Conservation (phyloP, 2,888 invertebrate species). For the Drosophila colorata region DNA sequence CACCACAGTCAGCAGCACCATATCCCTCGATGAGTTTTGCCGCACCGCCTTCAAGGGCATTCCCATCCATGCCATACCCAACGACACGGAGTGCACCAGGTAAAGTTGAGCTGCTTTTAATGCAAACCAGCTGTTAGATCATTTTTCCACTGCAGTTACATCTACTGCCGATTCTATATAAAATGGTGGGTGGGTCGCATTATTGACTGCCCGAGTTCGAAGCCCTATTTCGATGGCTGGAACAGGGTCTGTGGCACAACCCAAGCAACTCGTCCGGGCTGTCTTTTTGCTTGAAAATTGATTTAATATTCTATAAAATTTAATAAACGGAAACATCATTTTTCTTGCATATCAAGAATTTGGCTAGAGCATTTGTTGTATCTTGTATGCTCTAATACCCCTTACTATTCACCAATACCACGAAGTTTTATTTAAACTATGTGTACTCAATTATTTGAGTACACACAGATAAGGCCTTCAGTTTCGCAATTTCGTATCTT, state of each 20-base stretch:
- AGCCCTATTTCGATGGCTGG: conserved; percentile 29
- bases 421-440: too few relatives aligned
- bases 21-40: conserved; percentile 7
- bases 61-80: conserved; percentile 20
- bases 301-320: neutral
- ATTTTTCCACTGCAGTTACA: conserved; percentile 11
- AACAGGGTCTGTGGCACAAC: conserved; percentile 10
- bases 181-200: conserved; percentile 6
- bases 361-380: neutral
- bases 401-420: neutral
- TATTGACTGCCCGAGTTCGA: conserved; percentile 7
- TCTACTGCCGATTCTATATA: conserved; percentile 5
- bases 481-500: conserved; percentile 1
- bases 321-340: neutral
- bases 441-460: neutral
- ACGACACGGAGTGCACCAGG: conserved; percentile 38
- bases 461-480: conserved; percentile 8
- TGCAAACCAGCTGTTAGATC: neutral
- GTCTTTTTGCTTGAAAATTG: conserved; percentile 3
- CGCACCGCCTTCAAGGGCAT: neutral
- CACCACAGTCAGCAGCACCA: conserved; percentile 7
- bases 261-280: conserved; percentile 15
- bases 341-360: too few relatives aligned
- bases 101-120: neutral
- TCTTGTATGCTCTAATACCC: neutral